These are phyloP conservation scores for Thalassaphorura encarpata DNA, from an alignment of 1,140 invertebrate species.

Conservation along the genomic window DNA sequence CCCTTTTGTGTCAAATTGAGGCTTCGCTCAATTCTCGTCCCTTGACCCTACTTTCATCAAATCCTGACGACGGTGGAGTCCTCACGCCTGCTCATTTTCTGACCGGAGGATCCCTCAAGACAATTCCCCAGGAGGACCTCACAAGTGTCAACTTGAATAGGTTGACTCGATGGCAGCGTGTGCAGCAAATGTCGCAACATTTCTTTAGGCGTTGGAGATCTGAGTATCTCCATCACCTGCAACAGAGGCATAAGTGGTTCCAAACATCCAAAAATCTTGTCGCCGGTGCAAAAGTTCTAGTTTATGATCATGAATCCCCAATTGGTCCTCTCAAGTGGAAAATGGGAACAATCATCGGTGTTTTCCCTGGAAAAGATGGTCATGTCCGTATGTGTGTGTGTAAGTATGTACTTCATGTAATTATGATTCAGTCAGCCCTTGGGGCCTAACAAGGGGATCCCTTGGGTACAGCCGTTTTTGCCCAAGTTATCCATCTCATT, in stretches of 20 bases:
- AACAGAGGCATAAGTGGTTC: background rate
- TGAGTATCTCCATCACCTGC: conserved; percentile 8
- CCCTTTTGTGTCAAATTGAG: conserved; percentile 32
- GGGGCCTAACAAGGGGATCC: too few species aligned
- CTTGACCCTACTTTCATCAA: conserved; percentile 24
- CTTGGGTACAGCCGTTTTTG: too few species aligned
- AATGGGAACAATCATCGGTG: conserved; percentile 33
- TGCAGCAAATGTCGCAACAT: conserved; percentile 10
- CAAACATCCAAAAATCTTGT: conserved; percentile 9
- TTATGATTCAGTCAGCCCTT: too few species aligned
- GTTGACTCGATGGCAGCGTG: conserved; percentile 3
- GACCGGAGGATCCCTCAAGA: conserved; percentile 3
- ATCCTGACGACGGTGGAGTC: conserved; percentile 34
- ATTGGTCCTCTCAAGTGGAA: conserved; percentile 32
- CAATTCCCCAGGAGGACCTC: conserved; percentile 1
- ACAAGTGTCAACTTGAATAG: background rate
- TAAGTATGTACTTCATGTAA: too few species aligned
- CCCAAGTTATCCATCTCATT: too few species aligned
- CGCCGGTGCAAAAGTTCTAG: conserved; percentile 19
- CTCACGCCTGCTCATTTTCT: conserved; percentile 30
- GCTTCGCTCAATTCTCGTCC: conserved; percentile 34
- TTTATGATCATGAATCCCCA: conserved; percentile 32
- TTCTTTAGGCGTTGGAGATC: conserved; percentile 1
- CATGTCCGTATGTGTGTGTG: conserved; percentile 26
- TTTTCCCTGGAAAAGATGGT: conserved; percentile 32